Base-by-base conservation (phyloP, 2,797 vertebrate genomes). In the Crotalus adamanteus region DNA sequence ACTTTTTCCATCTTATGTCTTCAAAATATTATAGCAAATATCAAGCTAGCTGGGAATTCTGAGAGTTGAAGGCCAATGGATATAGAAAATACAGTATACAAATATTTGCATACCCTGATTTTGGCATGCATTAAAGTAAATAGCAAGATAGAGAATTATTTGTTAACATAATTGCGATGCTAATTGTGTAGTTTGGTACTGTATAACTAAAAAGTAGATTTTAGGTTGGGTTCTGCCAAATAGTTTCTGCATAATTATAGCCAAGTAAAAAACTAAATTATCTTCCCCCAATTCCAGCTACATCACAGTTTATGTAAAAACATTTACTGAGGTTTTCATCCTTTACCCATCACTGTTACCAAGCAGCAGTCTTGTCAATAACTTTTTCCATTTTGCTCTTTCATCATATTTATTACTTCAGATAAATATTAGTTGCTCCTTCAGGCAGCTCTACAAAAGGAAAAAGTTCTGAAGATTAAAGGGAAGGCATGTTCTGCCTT, bases 381-480 rank as follows among this genome's bases (percentile, higher is more conserved):
- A 51, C 56, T 37, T 90, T 56, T 90, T 63, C 91, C 69, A 83
- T 57, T 63, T 57, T 63, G 91, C 63, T 94, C 85, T 92, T 90
- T 61, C 85, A 78, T 88, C 18, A 0, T 87, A 91, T 78, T 83
- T 59, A 51, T 94, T 88, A 87, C 89, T 85, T 91, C 92, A 92
- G 89, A 53, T 91, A 94, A 91, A 91, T 91, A 86, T 53, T 88
- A 51, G 22, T 37, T 85, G 69, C 25, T 69, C 86, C 60, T 88
- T 86, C 20, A 85, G 86, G 37, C 51, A 57, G 86, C 37, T 92
- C 25, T 42, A 28, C 37, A 53, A 65, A 92, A 73, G 22, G 42
- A 90, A 92, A 88, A 60, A 25, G 22, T 78, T 91, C 73, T 88
- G 89, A 92, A 94, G 93, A 92, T 92, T 87, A 94, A 94, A 94